Evolutionary conservation across 2,113 vertebrate species (phyloP).

Genomic region (Amphiprion ocellaris): DNA sequence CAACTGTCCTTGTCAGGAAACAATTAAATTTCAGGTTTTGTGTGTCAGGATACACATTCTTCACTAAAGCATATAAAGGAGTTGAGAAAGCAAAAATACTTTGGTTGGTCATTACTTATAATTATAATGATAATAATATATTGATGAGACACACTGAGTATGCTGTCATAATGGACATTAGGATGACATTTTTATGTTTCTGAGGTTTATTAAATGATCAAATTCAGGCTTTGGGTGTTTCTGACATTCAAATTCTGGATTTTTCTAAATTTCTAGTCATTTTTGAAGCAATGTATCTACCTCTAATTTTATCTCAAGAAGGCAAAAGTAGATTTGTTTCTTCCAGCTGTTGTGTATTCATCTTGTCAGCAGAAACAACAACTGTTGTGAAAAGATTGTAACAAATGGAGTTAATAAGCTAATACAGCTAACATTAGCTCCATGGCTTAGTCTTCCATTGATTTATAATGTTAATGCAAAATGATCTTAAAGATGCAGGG

Average conservation of each 20-base stretch:
- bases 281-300: background rate
- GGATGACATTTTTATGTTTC: too few relatives aligned
- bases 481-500: too few relatives aligned
- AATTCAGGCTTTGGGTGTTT: too few relatives aligned
- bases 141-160: background rate
- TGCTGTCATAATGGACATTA: too few relatives aligned
- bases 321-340: too few relatives aligned
- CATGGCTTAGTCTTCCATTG: too few relatives aligned
- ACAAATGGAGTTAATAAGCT: background rate
- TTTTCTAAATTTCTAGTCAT: too few relatives aligned
- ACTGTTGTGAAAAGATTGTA: background rate
- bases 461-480: too few relatives aligned
- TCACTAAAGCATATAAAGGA: slow-evolving; percentile 10
- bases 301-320: background rate
- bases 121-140: background rate
- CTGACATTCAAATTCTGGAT: too few relatives aligned
- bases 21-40: slow-evolving; percentile 60
- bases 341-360: too few relatives aligned
- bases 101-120: background rate
- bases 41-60: slow-evolving; percentile 47
- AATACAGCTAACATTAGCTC: too few relatives aligned
- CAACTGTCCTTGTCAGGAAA: slow-evolving; percentile 52
- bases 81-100: background rate
- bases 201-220: too few relatives aligned
- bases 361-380: background rate